Conservation (phyloP, 1,140 invertebrate genomes). For the Cephus cinctus region DNA sequence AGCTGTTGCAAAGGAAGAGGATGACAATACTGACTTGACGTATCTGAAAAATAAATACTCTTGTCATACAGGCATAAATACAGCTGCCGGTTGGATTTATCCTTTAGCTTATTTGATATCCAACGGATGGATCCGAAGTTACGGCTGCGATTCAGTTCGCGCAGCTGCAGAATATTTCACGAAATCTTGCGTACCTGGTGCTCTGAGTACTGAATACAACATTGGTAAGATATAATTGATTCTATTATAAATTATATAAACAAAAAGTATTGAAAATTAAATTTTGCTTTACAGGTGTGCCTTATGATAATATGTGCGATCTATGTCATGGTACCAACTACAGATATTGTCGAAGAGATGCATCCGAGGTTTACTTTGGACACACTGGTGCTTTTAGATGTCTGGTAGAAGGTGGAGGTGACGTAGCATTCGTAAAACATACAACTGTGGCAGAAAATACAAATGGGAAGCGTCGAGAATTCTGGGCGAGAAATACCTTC, state of each 20-base stretch:
- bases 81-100: conserved; percentile 93
- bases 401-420: conserved; percentile 90
- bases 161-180: conserved; percentile 92
- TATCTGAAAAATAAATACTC: conserved; percentile 85
- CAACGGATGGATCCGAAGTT: conserved; percentile 89
- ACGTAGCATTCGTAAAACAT: conserved; percentile 94
- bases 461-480: conserved; percentile 83
- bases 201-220: conserved; percentile 82
- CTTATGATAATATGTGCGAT: conserved; percentile 91
- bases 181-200: conserved; percentile 88
- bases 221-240: conserved; percentile 40
- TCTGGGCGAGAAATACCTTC: conserved; percentile 91
- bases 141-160: conserved; percentile 85
- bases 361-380: conserved; percentile 86
- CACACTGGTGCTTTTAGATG: conserved; percentile 89
- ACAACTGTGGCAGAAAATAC: conserved; percentile 90
- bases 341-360: conserved; percentile 79
- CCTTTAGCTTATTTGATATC: conserved; percentile 91
- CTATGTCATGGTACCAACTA: conserved; percentile 86
- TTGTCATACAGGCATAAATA: conserved; percentile 90
- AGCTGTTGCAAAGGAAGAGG: conserved; percentile 87
- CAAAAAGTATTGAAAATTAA: conserved; percentile 6
- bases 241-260: neutral
- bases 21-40: conserved; percentile 82
- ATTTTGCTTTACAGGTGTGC: conserved; percentile 55